These are phyloP conservation scores for Cyclophora albipunctata DNA, from an alignment of 2,888 invertebrate genomes.

Conservation along the genomic window DNA sequence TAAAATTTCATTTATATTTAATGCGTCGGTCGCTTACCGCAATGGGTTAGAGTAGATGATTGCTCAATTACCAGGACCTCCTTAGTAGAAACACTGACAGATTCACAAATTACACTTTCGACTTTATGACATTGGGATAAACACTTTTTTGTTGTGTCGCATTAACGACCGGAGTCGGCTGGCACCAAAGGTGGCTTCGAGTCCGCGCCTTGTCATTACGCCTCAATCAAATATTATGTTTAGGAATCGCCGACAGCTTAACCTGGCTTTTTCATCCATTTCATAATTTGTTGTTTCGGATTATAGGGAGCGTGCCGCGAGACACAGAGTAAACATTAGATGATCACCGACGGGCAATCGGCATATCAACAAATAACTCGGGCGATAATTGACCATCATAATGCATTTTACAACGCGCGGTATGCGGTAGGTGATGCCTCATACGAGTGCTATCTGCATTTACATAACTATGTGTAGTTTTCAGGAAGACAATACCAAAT, in stretches of 20 bases:
- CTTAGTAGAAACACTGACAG: conserved; percentile 67
- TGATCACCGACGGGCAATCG: conserved; percentile 10
- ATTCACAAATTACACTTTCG: conserved; percentile 41
- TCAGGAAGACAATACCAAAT: conserved; percentile 3
- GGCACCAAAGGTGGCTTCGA: conserved; percentile 63
- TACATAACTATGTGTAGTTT: conserved; percentile 9
- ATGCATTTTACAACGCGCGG: conserved; percentile 29
- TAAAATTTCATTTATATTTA: conserved; percentile 63
- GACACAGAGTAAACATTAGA: conserved; percentile 69
- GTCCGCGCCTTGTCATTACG: conserved; percentile 73
- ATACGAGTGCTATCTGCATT: conserved; percentile 22
- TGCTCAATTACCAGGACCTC: conserved; percentile 75
- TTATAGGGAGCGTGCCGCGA: conserved; percentile 66
- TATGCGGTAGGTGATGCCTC: conserved; percentile 28
- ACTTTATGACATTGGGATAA: conserved; percentile 54
- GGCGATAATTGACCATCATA: conserved; percentile 45
- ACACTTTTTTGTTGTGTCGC: conserved; percentile 47
- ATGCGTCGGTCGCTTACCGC: conserved; percentile 68
- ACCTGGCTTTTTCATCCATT: conserved; percentile 69
- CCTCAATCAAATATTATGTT: conserved; percentile 73
- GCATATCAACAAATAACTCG: conserved; percentile 34
- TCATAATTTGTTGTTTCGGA: conserved; percentile 73
- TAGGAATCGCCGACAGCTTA: conserved; percentile 74
- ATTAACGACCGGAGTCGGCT: conserved; percentile 60
- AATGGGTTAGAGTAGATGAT: conserved; percentile 71